phyloP scores from a whole-genome alignment of 2,888 invertebrate genomes.

The Hirtodrosophila duncani region DNA sequence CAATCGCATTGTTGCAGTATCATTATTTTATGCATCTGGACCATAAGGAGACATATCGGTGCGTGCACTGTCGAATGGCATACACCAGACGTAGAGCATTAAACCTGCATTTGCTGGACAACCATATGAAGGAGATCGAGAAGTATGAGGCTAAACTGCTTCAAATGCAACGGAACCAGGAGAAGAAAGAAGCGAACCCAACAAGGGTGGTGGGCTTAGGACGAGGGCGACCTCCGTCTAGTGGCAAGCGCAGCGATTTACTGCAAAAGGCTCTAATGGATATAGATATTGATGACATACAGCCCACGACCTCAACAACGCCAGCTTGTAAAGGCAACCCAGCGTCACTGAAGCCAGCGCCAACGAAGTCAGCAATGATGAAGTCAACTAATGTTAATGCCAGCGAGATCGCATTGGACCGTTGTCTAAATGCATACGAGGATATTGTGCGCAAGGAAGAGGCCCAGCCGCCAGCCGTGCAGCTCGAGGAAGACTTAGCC shows the following conservation, averaged over 20 bases:
- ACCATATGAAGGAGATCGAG: conserved; percentile 49
- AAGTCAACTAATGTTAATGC: too few species aligned
- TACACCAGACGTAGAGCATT: conserved; percentile 64
- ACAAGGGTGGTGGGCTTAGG: neutral
- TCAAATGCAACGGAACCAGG: conserved; percentile 32
- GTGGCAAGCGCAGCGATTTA: conserved; percentile 52
- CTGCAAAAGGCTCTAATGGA: conserved; percentile 62
- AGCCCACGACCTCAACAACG: neutral
- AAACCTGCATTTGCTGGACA: conserved; percentile 51
- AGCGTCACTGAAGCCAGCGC: too few species aligned
- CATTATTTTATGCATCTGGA: conserved; percentile 72
- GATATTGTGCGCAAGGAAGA: conserved; percentile 57
- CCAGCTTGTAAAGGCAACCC: neutral
- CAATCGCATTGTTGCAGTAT: conserved; percentile 71
- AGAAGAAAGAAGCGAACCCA: neutral
- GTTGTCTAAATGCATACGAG: conserved; percentile 66
- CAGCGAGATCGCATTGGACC: conserved; percentile 63
- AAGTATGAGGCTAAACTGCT: conserved; percentile 46
- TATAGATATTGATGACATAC: conserved; percentile 49
- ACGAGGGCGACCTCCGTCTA: neutral
- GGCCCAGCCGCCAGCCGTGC: neutral
- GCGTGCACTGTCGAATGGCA: conserved; percentile 60
- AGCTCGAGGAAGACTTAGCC: conserved; percentile 35
- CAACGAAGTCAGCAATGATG: too few species aligned
- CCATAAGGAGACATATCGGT: conserved; percentile 64